Conservation (phyloP, 2,797 vertebrate species). For the Rhynchonycteris naso region DNA sequence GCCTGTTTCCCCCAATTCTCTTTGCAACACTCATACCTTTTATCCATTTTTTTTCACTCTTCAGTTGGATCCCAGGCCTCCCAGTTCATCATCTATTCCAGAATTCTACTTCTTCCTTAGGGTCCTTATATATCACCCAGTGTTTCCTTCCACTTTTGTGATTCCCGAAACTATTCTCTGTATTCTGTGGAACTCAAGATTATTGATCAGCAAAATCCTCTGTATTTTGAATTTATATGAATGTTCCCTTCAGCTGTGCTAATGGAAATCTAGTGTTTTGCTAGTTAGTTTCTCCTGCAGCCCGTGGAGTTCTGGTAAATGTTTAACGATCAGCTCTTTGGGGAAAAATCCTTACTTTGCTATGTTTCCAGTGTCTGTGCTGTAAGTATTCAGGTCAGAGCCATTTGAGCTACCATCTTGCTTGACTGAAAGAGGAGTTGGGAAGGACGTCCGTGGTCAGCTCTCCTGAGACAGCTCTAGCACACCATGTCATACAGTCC, state of each 20-base stretch:
- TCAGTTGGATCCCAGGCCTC: background rate
- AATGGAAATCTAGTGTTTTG: background rate
- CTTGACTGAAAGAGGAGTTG: background rate
- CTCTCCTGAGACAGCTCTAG: background rate
- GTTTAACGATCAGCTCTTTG: background rate
- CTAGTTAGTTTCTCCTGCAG: background rate
- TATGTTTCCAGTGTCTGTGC: background rate
- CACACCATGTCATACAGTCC: rapidly evolving
- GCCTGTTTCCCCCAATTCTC: background rate
- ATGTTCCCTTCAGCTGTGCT: background rate
- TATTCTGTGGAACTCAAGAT: background rate
- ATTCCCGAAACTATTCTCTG: background rate
- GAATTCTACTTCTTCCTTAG: background rate
- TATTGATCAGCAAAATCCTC: background rate
- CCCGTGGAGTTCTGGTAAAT: background rate
- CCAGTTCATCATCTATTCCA: background rate
- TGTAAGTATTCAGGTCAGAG: background rate
- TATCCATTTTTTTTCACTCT: background rate
- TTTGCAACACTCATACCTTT: background rate
- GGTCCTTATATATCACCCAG: rapidly evolving
- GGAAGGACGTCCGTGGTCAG: background rate
- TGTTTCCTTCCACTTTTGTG: background rate
- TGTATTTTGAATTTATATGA: background rate
- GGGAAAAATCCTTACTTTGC: background rate
- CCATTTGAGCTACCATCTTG: background rate